Base-by-base conservation (phyloP, 2,113 vertebrate species). In the Pluvianellus socialis region DNA sequence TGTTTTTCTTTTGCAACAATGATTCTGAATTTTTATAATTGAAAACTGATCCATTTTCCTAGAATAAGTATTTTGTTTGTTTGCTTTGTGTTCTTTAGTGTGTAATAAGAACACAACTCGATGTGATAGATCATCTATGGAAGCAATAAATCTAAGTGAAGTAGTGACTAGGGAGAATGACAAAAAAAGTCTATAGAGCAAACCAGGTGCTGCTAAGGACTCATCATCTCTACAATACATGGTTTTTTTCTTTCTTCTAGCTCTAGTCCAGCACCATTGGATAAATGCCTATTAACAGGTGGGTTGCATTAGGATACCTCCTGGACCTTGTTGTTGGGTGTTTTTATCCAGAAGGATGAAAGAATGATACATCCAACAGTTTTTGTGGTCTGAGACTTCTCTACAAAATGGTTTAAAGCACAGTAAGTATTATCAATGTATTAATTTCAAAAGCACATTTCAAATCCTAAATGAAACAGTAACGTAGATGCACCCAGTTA, bases 31-130 rank as follows among this genome's bases (percentile, higher is more conserved):
- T 50, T 79, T n/a, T 61, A 5, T 38, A 47, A 23, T 47, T 1
- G 0, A 1, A 4, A 42, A 49, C 1, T 22, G 40, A 9, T 2
- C 7, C 1, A 1, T 76, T 76, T 59, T 72, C 20, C 38, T 68
- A 50, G 6, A 80, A 35, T 42, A 44, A 8, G 0, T 2, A 50
- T 49, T 80, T 52, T 72, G 1, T 30, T 95, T 53, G 9, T 24
- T 87, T 73, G 2, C 20, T 73, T 86, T 12, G 22, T 24, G 83
- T 86, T 86, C n/a, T 86, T 50, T 56, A 65, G 11, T 12, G 26
- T 14, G 12, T 9, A 14, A 8, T 35, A 4, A 58, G 44, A 86
- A 76, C 3, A 16, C 4, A 72, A 68, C 10, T 50, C 44, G n/a
- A 1, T 44, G 33, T 56, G 35, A 27, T 7, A 45, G 44, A 49